A percentile compares a stretch with the other conserved stretches of the same genome.
Evolutionary conservation across 1,140 invertebrate species (phyloP).

Genomic region (Teleopsis dalmanni): DNA sequence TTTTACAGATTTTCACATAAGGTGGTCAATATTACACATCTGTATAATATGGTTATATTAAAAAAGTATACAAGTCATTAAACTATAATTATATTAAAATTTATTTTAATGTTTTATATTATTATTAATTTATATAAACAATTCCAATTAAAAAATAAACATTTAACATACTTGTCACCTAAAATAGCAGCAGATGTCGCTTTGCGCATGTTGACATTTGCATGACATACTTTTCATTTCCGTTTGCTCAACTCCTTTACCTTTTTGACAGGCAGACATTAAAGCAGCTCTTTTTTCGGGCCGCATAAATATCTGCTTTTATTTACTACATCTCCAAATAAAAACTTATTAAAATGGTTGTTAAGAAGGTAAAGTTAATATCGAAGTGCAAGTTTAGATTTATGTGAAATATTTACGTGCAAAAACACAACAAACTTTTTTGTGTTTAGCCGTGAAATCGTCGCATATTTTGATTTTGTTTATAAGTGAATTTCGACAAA

Average conservation of each 20-base stretch:
- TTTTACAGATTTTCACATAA: too few relatives aligned
- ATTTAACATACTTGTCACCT: slow-evolving; percentile 21
- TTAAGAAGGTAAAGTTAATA: slow-evolving; percentile 37
- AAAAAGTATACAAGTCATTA: too few relatives aligned
- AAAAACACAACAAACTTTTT: background rate
- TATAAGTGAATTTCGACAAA: background rate
- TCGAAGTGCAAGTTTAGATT: background rate
- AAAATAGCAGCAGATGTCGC: slow-evolving; percentile 4
- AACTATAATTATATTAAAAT: too few relatives aligned
- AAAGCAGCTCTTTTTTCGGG: slow-evolving; percentile 37
- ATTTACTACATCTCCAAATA: slow-evolving; percentile 29
- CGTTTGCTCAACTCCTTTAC: slow-evolving; percentile 37
- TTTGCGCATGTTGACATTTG: slow-evolving; percentile 14
- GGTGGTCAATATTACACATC: too few relatives aligned
- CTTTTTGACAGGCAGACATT: slow-evolving; percentile 42
- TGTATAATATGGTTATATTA: too few relatives aligned
- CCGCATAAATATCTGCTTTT: slow-evolving; percentile 35
- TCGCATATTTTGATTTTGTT: too few relatives aligned
- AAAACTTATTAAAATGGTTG: slow-evolving; percentile 41
- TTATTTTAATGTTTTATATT: too few relatives aligned
- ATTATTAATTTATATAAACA: too few relatives aligned
- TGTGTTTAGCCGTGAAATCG: too few relatives aligned
- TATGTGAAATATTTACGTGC: background rate
- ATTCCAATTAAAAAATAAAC: too few relatives aligned
- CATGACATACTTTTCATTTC: slow-evolving; percentile 27